Percentiles rank a stretch among this genome's conserved stretches.
Conservation (phyloP, 30 jellyfish, hydroid and myxozoan species). For the Aurelia sp. region DNA sequence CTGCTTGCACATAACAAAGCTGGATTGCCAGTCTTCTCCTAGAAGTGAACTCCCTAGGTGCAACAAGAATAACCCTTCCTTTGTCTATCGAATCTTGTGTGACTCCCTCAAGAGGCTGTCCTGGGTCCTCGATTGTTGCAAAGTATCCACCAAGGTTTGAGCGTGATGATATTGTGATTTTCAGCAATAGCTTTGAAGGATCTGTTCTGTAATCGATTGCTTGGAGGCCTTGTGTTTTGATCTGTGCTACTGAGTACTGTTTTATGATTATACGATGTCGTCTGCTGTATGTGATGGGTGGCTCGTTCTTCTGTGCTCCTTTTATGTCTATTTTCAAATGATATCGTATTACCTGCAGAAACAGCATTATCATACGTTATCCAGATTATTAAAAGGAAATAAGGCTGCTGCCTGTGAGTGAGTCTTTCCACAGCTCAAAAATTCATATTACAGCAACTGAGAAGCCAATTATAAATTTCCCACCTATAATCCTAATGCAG, state of each 20-base stretch:
- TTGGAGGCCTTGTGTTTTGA: slow-evolving; percentile 34
- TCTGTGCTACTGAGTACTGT: slow-evolving; percentile 51
- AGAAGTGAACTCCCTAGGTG: slow-evolving; percentile 29
- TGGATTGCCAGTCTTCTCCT: slow-evolving; percentile 30
- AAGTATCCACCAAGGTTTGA: slow-evolving; percentile 39
- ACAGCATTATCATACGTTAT: no score
- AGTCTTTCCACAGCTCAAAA: no score
- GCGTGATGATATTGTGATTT: not conserved
- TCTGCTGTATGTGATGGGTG: slow-evolving; percentile 57
- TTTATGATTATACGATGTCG: slow-evolving; percentile 46
- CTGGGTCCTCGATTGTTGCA: slow-evolving; percentile 43
- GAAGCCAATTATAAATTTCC: no score
- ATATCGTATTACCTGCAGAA: not conserved
- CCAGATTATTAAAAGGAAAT: no score
- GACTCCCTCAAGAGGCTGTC: slow-evolving; percentile 47
- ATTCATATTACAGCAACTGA: no score
- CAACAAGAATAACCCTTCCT: slow-evolving; percentile 43
- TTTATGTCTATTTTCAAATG: slow-evolving; percentile 22
- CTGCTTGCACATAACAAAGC: slow-evolving; percentile 26
- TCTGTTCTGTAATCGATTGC: slow-evolving; percentile 58
- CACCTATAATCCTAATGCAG: no score
- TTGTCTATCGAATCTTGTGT: slow-evolving; percentile 51
- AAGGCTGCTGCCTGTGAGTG: no score
- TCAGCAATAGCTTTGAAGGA: slow-evolving; percentile 47
- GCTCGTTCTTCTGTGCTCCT: slow-evolving; percentile 54